Evolutionary conservation across 2,888 invertebrate species (phyloP).

Genomic region (Nematopogon swammerdamellus): DNA sequence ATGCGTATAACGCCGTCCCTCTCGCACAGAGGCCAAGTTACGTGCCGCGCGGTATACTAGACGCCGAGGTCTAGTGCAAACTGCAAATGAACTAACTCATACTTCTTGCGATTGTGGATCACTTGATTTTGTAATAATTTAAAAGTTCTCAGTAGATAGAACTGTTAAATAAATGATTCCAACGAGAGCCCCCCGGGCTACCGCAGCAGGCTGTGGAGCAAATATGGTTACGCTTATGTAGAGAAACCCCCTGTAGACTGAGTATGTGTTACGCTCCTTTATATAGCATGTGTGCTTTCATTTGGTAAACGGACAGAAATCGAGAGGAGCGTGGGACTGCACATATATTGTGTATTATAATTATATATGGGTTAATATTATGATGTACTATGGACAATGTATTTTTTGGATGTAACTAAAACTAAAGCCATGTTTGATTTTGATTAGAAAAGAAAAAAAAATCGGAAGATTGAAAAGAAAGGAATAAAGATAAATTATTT

Average conservation of each 20-base stretch:
- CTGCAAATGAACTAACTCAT: no score
- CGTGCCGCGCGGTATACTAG: no score
- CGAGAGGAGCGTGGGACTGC: conserved; percentile 2
- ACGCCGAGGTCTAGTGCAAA: no score
- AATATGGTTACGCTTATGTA: neutral
- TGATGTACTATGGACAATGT: conserved; percentile 34
- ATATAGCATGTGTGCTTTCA: neutral
- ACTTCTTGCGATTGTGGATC: no score
- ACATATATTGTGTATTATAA: conserved; percentile 31
- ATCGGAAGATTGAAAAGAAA: conserved; percentile 47
- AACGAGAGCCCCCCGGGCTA: neutral
- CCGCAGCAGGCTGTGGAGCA: neutral
- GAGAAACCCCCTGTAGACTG: neutral
- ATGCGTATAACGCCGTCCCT: no score
- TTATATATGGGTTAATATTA: conserved; percentile 9
- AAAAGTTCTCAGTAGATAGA: neutral
- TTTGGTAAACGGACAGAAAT: neutral
- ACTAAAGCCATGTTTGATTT: conserved; percentile 52
- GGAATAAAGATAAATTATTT: conserved; percentile 53
- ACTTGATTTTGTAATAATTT: no score
- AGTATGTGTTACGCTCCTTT: neutral
- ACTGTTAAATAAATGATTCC: neutral
- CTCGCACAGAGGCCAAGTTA: no score
- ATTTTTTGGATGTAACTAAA: conserved; percentile 53
- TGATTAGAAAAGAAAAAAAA: conserved; percentile 50